A percentile compares a stretch with the other conserved stretches of the same genome.
These are phyloP conservation scores for Glandiceps talaboti DNA, from an alignment of 53 echinoderm and acorn worm genomes.

Conservation along the genomic window DNA sequence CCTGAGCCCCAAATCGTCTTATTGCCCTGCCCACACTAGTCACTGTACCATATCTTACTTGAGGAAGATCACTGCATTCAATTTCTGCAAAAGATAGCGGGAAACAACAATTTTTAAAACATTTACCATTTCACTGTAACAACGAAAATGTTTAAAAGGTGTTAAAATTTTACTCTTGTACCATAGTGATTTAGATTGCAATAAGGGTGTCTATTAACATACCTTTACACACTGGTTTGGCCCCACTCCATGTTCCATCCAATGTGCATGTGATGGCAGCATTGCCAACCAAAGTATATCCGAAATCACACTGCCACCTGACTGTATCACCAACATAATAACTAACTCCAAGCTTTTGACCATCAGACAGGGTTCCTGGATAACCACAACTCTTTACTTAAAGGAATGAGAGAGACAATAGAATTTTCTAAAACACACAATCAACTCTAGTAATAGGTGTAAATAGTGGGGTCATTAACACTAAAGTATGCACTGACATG, in stretches of 20 bases:
- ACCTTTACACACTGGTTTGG: slow-evolving; percentile 33
- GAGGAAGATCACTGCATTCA: not conserved
- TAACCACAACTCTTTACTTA: slow-evolving; percentile 22
- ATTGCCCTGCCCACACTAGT: not conserved
- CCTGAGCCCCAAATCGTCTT: not conserved
- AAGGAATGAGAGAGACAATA: too few relatives aligned
- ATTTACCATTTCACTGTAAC: too few relatives aligned
- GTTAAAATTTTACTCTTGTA: too few relatives aligned
- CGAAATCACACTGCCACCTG: slow-evolving; percentile 46
- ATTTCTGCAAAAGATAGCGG: not conserved
- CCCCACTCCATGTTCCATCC: slow-evolving; percentile 41
- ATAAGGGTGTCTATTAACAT: too few relatives aligned
- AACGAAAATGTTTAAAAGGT: not conserved
- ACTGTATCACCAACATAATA: slow-evolving; percentile 35
- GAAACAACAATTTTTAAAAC: too few relatives aligned
- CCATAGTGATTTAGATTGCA: not conserved
- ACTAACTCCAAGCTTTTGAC: slow-evolving; percentile 20
- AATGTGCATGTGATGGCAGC: slow-evolving; percentile 21
- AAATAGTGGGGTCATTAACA: too few relatives aligned
- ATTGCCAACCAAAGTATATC: slow-evolving; percentile 33
- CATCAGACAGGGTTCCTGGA: slow-evolving; percentile 42
- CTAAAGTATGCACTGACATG: too few relatives aligned
- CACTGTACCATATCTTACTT: not conserved
- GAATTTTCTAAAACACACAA: too few relatives aligned
- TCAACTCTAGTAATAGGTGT: too few relatives aligned